Conservation (phyloP, 2,113 vertebrate genomes). For the Empidonax alnorum region DNA sequence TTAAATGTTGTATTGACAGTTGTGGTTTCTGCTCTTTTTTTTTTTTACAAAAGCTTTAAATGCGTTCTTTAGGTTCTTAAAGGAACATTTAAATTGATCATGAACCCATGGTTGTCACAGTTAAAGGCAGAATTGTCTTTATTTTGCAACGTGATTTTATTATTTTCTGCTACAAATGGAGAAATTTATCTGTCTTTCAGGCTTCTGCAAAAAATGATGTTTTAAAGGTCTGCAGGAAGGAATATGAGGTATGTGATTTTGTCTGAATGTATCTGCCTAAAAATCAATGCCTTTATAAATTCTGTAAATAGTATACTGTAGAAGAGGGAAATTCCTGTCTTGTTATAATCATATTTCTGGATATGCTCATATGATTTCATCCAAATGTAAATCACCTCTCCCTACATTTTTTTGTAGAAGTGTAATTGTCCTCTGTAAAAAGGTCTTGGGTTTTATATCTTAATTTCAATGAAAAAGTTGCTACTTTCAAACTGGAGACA, state of each 20-base stretch:
- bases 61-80: neutral
- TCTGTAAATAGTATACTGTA: neutral
- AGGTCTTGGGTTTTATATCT: neutral
- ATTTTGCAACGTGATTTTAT: neutral
- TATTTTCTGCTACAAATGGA: slow-evolving; percentile 21
- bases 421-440: neutral
- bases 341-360: neutral
- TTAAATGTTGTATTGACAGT: neutral
- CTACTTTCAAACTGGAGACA: neutral
- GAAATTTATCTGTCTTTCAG: slow-evolving; percentile 73
- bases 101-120: neutral
- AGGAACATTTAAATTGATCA: neutral
- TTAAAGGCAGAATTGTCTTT: neutral
- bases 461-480: neutral
- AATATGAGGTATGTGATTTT: slow-evolving; percentile 86
- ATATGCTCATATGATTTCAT: neutral
- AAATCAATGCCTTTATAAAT: neutral
- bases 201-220: slow-evolving; percentile 95
- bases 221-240: slow-evolving; percentile 93
- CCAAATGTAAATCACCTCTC: neutral
- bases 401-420: neutral
- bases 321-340: neutral
- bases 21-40: neutral
- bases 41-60: neutral
- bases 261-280: neutral